Base-by-base conservation (phyloP, 2,888 invertebrate genomes). In the Meiosimyza decipiens region DNA sequence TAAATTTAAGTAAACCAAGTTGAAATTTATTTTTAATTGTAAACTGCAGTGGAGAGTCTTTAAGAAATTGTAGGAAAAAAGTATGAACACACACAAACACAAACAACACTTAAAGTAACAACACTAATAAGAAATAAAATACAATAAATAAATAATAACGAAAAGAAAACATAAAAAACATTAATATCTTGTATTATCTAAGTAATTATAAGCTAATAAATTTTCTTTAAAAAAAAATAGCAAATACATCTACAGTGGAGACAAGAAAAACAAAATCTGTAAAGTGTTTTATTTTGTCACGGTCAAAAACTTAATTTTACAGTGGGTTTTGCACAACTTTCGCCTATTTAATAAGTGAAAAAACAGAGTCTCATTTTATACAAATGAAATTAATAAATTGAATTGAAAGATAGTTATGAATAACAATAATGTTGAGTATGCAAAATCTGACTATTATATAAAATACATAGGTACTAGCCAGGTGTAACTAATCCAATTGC, bases 21-120 rank as follows among this genome's bases (percentile, higher is more conserved):
- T 55, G 54, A 67, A 67, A 57, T 67, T 57, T 67, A 13, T 47
- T 49, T 55, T 55, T 57, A 55, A 49, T 67, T 67, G n/a, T 66
- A 40, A 55, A 12, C 16, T 40, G 40, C 40, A 40, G 40, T 40
- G 40, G 40, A 40, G 40, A 40, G 1, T 6, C 40, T 40, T 40
- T 40, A 40, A 40, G 9, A 9, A 40, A 9, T 40, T 9, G 40
- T 40, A 40, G 9, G 40, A 40, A 40, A 9, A 40, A 40, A 40
- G 9, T 40, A 9, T 40, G 0, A 3, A 54, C 54, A 54, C n/a
- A n/a, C 28, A 16, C 16, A 51, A 9, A 6, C n/a, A 16, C 28
- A 22, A 66, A 51, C 12, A 9, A 40, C 40, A 40, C 40, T 40
- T 40, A 40, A 40, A 40, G 40, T 9, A 40, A 2, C 9, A 40